Percentiles rank a stretch among this genome's conserved stretches.
These are phyloP conservation scores for Miltochrista miniata DNA, from an alignment of 2,888 invertebrate genomes.

Conservation along the genomic window DNA sequence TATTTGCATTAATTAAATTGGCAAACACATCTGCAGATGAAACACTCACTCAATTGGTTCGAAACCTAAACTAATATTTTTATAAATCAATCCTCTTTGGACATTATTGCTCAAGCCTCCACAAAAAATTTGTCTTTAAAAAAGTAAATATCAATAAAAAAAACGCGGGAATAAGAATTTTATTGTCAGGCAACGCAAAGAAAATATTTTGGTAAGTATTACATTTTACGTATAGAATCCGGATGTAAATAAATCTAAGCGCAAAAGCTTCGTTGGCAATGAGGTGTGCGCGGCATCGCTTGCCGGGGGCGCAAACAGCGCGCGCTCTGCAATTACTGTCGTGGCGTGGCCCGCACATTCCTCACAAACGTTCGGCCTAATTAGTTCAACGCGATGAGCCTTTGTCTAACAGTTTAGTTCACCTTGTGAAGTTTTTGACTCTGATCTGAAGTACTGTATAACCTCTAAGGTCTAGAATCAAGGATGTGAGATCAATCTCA, in stretches of 20 bases:
- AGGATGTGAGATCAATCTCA: not conserved
- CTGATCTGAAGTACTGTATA: conserved; percentile 44
- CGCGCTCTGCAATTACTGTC: conserved; percentile 64
- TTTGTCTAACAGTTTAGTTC: conserved; percentile 78
- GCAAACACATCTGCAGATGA: conserved; percentile 16
- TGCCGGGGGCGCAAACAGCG: conserved; percentile 45
- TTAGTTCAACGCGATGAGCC: conserved; percentile 74
- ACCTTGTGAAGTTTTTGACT: conserved; percentile 72
- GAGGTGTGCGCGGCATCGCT: conserved; percentile 30
- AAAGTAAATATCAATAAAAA: not conserved
- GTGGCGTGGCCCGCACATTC: conserved; percentile 63
- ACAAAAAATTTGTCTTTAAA: not conserved
- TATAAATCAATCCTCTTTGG: not conserved
- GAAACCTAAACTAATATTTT: not conserved
- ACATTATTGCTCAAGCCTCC: not conserved
- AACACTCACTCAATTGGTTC: not conserved
- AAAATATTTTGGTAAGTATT: conserved; percentile 25
- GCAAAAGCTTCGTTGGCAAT: conserved; percentile 58
- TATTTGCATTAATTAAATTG: conserved; percentile 42
- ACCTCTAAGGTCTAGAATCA: conserved; percentile 48
- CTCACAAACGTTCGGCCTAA: conserved; percentile 64
- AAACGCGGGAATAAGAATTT: not conserved
- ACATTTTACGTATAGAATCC: conserved; percentile 59
- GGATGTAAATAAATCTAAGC: conserved; percentile 74
- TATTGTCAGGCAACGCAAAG: not conserved